Evolutionary conservation across 1,140 invertebrate genomes (phyloP), one percentile per base, ranked within the genome.

Genomic region (Campoletis sonorensis): DNA sequence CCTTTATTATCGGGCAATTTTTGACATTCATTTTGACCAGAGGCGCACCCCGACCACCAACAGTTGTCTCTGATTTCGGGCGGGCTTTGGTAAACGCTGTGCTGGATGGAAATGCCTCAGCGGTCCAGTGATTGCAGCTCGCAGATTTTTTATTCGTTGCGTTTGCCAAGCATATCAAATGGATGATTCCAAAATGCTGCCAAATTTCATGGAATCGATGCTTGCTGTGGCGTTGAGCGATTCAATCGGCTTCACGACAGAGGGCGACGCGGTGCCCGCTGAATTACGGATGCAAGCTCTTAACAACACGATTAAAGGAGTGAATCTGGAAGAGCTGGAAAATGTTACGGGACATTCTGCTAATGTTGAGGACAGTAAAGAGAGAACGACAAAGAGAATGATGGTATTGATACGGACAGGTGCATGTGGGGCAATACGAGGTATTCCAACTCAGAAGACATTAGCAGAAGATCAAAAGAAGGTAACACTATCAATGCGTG

Each of bases 261-360:
- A 81, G 54, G 80, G 80, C 11, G 30, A 49, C 7, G 26, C 80
- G 30, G 30, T 81, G 72, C 54, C 30, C n/a, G 64, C 80, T 13
- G 72, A 81, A 81, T 49, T 51, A 13, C 80, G 72, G 10, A 81
- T 77, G 72, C 72, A 67, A 70, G n/a, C 73, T n/a, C 79, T 80
- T 37, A 33, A 72, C 33, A 40, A 73, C 2, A 27, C 5, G 4
- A 77, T 81, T 21, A 40, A 67, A 49, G 71, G 58, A 18, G 58
- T 70, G 18, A 11, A 30, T 30, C 8, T 26, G 8, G 27, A 45
- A 26, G 80, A 23, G 26, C 40, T 68, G 18, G 79, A 71, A 45
- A 64, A 54, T 54, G 16, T n/a, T 54, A n/a, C 51, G 4, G 51
- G 4, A 54, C 1, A n/a, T n/a, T 8, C 45, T 18, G 26, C 61